phyloP scores from a whole-genome alignment of 2,797 vertebrate genomes.

The Helarctos malayanus region DNA sequence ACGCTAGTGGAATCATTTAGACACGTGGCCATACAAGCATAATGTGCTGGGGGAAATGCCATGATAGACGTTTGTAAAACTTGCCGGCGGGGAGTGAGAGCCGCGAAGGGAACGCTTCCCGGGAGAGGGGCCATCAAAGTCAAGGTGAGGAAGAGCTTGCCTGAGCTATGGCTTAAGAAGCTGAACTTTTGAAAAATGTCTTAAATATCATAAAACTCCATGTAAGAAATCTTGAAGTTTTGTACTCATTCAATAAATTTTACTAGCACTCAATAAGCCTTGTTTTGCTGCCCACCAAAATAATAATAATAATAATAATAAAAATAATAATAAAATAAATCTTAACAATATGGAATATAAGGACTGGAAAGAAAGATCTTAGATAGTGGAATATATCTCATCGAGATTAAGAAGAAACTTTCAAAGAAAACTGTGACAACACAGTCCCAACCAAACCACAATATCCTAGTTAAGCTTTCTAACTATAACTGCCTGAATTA shows the following conservation, averaged over 20 bases:
- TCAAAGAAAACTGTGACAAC: not conserved
- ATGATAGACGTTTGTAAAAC: fast-evolving
- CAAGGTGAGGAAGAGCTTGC: not conserved
- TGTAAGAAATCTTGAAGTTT: not conserved
- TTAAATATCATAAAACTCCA: slow-evolving; percentile 5
- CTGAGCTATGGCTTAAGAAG: not conserved
- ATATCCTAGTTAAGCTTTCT: not conserved
- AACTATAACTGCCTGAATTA: not conserved
- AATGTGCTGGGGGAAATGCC: not conserved
- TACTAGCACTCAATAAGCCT: not conserved
- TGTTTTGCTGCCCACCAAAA: not conserved
- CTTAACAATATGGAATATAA: not conserved
- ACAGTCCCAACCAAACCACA: not conserved
- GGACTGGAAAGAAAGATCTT: not conserved
- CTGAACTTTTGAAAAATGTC: not conserved
- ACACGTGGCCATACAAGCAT: not conserved
- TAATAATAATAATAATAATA: not conserved
- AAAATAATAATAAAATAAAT: not conserved
- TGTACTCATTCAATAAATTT: not conserved
- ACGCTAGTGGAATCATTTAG: not conserved
- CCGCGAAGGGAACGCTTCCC: not conserved
- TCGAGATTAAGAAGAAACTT: slow-evolving; percentile 6
- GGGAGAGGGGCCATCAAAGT: not conserved
- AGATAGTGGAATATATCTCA: not conserved
- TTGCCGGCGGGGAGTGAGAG: not conserved